Base-by-base conservation (phyloP, 2,888 invertebrate species). In the Latrodectus hesperus region DNA sequence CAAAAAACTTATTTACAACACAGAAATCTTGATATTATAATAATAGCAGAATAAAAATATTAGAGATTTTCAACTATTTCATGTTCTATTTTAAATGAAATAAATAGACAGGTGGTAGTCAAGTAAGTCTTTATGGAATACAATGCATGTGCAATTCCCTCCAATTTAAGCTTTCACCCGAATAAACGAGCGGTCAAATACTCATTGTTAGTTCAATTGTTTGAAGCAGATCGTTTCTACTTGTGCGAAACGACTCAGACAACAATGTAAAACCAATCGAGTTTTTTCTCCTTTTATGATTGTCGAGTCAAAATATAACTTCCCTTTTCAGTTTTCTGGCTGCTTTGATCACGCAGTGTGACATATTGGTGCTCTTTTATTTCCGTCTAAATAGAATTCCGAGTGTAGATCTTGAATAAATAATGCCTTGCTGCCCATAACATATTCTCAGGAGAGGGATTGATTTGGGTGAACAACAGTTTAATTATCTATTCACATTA, bases 401-500 rank as follows among this genome's bases (percentile, higher is more conserved):
- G 55, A 49, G 65, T 51, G 60, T 51, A 52, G 11, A 17, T 26
- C 82, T 22, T 82, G 55, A 82, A 82, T 82, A 75, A 75, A 74
- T 75, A 17, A 84, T 67, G 38, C 38, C 12, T 55, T 60, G 77
- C 65, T 67, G 65, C 55, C 51, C 38, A 49, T 51, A 22, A 26
- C 49, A 38, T 17, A 17, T 49, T 78, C 77, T 6, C 38, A 38
- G 38, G 1, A 6, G 84, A 84, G 65, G 73, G 67, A 84, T 84
- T 72, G 84, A 84, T 84, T 78, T 17, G 53, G 78, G 72, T 77
- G 81, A 72, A 84, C 84, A 84, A 78, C 84, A 84, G 84, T 84
- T 84, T 84, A 84, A 84, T 84, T 84, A 78, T 77, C 77, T 77
- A 77, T 71, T 60, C 84, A 64, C 53, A 78, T 84, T 84, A 84